phyloP scores from a whole-genome alignment of 2,888 invertebrate species.

The Lithophane ornitopus region DNA sequence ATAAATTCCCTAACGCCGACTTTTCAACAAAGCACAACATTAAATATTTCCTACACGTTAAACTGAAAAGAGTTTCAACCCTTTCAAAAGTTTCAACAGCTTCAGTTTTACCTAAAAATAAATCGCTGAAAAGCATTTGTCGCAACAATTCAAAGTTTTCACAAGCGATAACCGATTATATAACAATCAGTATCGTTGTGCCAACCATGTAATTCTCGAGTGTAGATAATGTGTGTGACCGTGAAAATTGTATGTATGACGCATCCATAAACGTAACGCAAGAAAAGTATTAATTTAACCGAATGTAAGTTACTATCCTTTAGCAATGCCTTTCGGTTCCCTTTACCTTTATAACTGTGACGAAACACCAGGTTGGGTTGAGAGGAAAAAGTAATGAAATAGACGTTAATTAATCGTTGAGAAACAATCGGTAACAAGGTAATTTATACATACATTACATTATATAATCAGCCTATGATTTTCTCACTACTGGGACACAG shows the following conservation, averaged over 20 bases:
- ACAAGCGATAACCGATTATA: conserved; percentile 51
- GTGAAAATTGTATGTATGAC: conserved; percentile 66
- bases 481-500: no score
- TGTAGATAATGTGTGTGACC: conserved; percentile 63
- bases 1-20: not conserved
- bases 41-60: not conserved
- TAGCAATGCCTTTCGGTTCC: conserved; percentile 12
- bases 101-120: conserved; percentile 18
- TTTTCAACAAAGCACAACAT: not conserved
- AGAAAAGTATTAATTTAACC: conserved; percentile 52
- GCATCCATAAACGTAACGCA: conserved; percentile 50
- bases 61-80: conserved; percentile 19
- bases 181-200: conserved; percentile 51
- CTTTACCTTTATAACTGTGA: conserved; percentile 32
- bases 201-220: conserved; percentile 45
- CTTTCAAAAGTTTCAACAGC: conserved; percentile 17
- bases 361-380: conserved; percentile 13
- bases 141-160: conserved; percentile 39
- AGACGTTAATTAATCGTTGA: conserved; percentile 38
- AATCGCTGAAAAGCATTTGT: conserved; percentile 31
- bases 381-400: conserved; percentile 28
- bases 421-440: conserved; percentile 44
- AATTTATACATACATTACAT: not conserved
- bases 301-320: conserved; percentile 29
- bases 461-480: no score